phyloP scores from a whole-genome alignment of 2,113 vertebrate genomes.

The Tamias sibiricus region DNA sequence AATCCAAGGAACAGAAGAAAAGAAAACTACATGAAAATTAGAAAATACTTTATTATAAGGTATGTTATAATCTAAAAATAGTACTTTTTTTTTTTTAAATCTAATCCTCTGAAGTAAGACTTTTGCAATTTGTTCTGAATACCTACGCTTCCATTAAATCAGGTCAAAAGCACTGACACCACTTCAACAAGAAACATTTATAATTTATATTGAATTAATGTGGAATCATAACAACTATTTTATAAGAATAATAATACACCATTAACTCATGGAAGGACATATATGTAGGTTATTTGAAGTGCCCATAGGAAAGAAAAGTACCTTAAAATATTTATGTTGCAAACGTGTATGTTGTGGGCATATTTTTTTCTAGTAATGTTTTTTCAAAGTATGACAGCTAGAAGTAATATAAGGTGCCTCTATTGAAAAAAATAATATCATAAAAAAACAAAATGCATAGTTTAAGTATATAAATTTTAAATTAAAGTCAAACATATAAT shows the following conservation, averaged over 20 bases:
- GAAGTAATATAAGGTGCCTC: not conserved
- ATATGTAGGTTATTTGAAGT: not conserved
- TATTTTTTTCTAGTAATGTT: not conserved
- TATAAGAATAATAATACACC: not conserved
- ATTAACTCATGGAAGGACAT: not conserved
- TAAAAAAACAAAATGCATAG: not conserved
- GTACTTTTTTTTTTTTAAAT: not conserved
- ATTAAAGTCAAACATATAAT: slow-evolving; percentile 17
- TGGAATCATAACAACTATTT: not conserved
- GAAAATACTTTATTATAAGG: not conserved
- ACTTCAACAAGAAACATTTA: not conserved
- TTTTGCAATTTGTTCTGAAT: not conserved
- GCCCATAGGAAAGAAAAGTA: not conserved
- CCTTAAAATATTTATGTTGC: not conserved
- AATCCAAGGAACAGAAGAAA: not conserved
- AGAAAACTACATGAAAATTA: not conserved
- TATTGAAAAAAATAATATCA: not conserved
- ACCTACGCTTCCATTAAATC: not conserved
- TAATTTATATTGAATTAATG: not conserved
- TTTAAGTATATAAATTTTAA: not conserved
- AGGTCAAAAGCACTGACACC: not conserved
- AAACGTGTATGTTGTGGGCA: not conserved
- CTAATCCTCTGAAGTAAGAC: not conserved
- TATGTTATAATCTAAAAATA: not conserved
- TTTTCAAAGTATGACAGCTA: not conserved